phyloP scores from a whole-genome alignment of 2,797 vertebrate genomes.

The Dermochelys coriacea region DNA sequence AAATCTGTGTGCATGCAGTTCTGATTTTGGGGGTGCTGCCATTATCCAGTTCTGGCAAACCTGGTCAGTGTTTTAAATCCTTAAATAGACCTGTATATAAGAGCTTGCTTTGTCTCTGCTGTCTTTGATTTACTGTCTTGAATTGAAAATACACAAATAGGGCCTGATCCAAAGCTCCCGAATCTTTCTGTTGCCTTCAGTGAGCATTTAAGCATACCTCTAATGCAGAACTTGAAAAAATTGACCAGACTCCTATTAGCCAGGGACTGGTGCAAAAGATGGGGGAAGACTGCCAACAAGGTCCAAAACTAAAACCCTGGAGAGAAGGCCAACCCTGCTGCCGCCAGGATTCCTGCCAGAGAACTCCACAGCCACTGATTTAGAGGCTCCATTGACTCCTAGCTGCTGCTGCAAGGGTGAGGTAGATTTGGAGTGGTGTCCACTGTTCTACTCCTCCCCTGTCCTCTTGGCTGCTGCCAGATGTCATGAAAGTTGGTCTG shows the following conservation, averaged over 20 bases:
- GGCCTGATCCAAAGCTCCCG: not conserved
- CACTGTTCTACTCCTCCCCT: not conserved
- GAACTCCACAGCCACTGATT: not conserved
- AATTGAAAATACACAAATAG: not conserved
- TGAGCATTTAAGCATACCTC: not conserved
- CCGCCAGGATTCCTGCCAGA: not conserved
- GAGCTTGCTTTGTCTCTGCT: not conserved
- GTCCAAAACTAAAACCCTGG: not conserved
- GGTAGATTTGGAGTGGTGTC: not conserved
- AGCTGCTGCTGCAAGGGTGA: not conserved
- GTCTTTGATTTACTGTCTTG: not conserved
- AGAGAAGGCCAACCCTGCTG: not conserved
- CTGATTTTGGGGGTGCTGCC: not conserved
- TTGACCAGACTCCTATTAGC: not conserved
- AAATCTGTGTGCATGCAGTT: not conserved
- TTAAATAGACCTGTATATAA: not conserved
- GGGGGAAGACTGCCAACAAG: not conserved
- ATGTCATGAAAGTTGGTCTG: not conserved
- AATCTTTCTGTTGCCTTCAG: not conserved
- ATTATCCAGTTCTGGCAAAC: not conserved
- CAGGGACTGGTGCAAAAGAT: not conserved
- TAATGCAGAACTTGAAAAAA: not conserved
- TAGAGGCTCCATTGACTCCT: not conserved
- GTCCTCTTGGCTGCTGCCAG: not conserved
- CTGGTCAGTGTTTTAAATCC: not conserved